Percentiles rank a stretch among this genome's conserved stretches.
These are phyloP conservation scores for Acromyrmex heyeri DNA, from an alignment of 1,140 invertebrate species.

Conservation along the genomic window DNA sequence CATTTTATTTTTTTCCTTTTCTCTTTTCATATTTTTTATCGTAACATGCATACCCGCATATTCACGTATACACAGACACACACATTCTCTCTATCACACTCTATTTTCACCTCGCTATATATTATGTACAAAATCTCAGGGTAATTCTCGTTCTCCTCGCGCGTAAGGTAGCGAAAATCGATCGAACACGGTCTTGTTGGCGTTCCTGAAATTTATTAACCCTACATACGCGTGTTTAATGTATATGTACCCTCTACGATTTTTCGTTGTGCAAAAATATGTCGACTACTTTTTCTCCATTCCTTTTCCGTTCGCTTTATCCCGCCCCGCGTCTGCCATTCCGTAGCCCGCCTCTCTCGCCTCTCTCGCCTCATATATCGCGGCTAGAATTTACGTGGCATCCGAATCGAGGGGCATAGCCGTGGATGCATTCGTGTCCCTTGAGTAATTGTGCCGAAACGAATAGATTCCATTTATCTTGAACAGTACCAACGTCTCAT, in stretches of 20 bases:
- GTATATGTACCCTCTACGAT: slow-evolving; percentile 66
- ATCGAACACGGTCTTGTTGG: slow-evolving; percentile 76
- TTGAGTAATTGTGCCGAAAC: slow-evolving; percentile 43
- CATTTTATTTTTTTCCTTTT: slow-evolving; percentile 50
- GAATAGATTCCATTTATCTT: slow-evolving; percentile 21
- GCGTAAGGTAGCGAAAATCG: slow-evolving; percentile 73
- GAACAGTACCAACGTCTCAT: not conserved
- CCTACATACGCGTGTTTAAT: slow-evolving; percentile 79
- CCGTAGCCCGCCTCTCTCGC: not conserved
- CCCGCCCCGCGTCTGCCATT: not conserved
- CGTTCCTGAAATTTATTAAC: slow-evolving; percentile 79
- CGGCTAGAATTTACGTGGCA: slow-evolving; percentile 26
- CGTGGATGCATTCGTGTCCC: not conserved
- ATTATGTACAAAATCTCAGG: slow-evolving; percentile 62
- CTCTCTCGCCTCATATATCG: slow-evolving; percentile 33
- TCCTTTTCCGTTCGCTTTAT: not conserved
- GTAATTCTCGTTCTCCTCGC: slow-evolving; percentile 57
- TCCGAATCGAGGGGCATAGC: not conserved
- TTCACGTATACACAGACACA: slow-evolving; percentile 18
- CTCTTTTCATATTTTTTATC: slow-evolving; percentile 30
- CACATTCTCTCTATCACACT: slow-evolving; percentile 44
- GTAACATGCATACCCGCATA: slow-evolving; percentile 49
- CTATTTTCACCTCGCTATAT: slow-evolving; percentile 68
- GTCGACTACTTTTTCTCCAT: slow-evolving; percentile 72
- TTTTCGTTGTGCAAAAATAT: slow-evolving; percentile 80